Percentiles rank a stretch among this genome's conserved stretches.
Conservation (phyloP, 2,888 invertebrate species). For the Shargacucullia verbasci region DNA sequence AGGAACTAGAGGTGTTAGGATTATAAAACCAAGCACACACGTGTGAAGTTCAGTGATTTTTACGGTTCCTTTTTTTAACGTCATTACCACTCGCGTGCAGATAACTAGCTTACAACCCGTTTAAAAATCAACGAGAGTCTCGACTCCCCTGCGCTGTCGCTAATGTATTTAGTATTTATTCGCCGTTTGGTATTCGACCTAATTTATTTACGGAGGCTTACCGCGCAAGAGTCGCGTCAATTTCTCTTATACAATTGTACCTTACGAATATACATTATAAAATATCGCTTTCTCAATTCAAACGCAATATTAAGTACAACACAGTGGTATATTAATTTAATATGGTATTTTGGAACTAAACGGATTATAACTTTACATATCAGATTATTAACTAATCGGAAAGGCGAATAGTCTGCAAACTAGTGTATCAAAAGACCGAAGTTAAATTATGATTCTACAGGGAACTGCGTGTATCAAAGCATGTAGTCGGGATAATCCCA, state of each 20-base stretch:
- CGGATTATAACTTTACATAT: constrained; percentile 17
- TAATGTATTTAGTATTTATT: constrained; percentile 11
- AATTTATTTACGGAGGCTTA: constrained; percentile 30
- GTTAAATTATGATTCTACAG: constrained; percentile 72
- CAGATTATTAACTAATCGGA: constrained; percentile 49
- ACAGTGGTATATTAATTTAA: constrained; percentile 3
- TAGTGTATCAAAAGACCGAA: constrained; percentile 61
- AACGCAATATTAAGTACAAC: constrained; percentile 4
- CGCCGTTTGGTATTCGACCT: constrained; percentile 27
- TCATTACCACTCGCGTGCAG: constrained; percentile 34
- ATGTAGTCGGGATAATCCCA: constrained; percentile 71
- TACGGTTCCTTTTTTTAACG: constrained; percentile 62
- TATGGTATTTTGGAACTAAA: constrained; percentile 9
- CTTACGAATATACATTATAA: not conserved
- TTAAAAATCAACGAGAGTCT: constrained; percentile 38
- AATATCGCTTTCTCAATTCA: not conserved
- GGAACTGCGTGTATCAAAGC: constrained; percentile 69
- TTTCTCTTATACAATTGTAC: constrained; percentile 14
- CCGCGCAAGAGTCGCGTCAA: constrained; percentile 2
- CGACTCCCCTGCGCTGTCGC: constrained; percentile 11
- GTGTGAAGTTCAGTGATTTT: constrained; percentile 49
- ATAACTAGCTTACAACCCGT: constrained; percentile 40
- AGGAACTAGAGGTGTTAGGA: constrained; percentile 3
- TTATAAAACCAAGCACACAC: constrained; percentile 23
- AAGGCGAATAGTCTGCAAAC: constrained; percentile 55